Evolutionary conservation across 2,113 vertebrate genomes (phyloP).

Genomic region (Copsychus sechellarum): DNA sequence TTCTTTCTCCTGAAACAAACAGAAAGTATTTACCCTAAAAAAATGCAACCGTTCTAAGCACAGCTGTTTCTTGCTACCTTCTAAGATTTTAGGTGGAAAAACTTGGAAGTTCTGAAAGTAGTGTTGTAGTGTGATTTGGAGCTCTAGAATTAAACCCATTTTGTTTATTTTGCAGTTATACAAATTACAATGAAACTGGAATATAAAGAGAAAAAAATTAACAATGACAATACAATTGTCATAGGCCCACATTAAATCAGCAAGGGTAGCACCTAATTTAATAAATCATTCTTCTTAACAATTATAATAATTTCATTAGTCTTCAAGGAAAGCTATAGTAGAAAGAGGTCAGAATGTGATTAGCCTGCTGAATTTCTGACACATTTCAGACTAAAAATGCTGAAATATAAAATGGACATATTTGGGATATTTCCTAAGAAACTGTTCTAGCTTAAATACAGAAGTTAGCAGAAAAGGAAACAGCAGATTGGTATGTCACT

Average conservation of each 20-base stretch:
- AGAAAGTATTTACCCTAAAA: not conserved
- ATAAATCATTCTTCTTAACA: not conserved
- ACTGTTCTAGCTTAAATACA: constrained; percentile 30
- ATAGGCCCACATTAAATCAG: not conserved
- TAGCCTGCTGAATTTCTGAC: not conserved
- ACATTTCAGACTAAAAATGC: not conserved
- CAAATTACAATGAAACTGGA: not conserved
- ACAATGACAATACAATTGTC: not conserved
- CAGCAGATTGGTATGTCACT: constrained; percentile 66
- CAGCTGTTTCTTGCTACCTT: not conserved
- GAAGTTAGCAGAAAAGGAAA: constrained; percentile 68
- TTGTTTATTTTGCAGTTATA: not conserved
- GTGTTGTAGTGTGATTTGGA: not conserved
- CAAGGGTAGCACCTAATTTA: not conserved
- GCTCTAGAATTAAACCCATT: not conserved
- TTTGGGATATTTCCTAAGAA: constrained; percentile 63
- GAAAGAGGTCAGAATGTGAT: not conserved
- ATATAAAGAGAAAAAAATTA: constrained; percentile 5
- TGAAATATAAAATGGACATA: constrained; percentile 24
- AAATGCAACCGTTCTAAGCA: not conserved
- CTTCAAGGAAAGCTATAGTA: not conserved
- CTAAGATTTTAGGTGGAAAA: not conserved
- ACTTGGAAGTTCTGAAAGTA: not conserved
- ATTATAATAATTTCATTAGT: constrained; percentile 18
- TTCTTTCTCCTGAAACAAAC: not conserved